Evolutionary conservation across 2,888 invertebrate species (phyloP).

Genomic region (Sylvicola fuscatus): DNA sequence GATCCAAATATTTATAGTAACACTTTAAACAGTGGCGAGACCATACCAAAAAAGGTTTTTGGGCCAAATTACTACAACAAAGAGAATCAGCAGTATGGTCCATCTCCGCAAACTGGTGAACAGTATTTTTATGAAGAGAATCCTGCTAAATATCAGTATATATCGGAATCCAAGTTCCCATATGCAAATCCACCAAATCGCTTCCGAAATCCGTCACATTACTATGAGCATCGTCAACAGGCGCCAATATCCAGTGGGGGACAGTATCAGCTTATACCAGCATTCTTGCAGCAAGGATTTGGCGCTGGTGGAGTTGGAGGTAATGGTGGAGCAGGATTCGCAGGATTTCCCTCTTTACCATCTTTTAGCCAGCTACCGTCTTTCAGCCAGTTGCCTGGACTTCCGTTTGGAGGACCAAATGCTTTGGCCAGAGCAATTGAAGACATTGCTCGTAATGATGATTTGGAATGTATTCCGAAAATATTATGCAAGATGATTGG

Average conservation of each 20-base stretch:
- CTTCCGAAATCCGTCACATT: too few species aligned
- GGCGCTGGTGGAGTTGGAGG: too few species aligned
- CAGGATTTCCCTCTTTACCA: background rate
- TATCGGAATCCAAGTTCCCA: background rate
- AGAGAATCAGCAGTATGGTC: background rate
- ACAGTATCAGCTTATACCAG: too few species aligned
- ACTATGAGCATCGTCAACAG: too few species aligned
- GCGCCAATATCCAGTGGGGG: too few species aligned
- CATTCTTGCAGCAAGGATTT: too few species aligned
- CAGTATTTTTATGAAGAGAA: background rate
- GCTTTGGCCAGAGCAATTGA: constrained; percentile 31
- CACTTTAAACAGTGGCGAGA: background rate
- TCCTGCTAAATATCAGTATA: background rate
- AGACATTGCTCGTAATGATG: constrained; percentile 48
- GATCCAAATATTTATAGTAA: background rate
- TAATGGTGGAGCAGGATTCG: background rate
- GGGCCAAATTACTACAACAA: background rate
- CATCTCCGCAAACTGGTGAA: background rate
- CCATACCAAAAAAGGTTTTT: background rate
- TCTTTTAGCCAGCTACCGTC: too few species aligned
- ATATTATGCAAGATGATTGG: constrained; percentile 58
- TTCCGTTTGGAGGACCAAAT: constrained; percentile 15
- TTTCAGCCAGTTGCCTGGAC: constrained; percentile 1
- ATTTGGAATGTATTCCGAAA: constrained; percentile 57
- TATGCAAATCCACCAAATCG: background rate